phyloP scores from a whole-genome alignment of 2,797 vertebrate genomes.

The Pseudomugil tenellus region DNA sequence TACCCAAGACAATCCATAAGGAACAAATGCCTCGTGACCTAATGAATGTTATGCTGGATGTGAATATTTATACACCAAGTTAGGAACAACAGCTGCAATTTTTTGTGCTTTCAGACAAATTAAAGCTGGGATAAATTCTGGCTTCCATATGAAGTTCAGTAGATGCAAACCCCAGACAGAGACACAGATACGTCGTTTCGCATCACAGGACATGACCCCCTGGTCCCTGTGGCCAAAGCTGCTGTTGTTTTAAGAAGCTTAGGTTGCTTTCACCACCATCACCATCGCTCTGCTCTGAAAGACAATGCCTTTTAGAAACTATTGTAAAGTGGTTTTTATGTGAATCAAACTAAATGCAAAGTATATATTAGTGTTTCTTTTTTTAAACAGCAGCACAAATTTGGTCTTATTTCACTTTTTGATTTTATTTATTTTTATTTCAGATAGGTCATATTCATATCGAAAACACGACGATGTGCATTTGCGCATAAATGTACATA shows the following conservation, averaged over 20 bases:
- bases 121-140: conserved; percentile 60
- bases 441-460: too few species aligned
- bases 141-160: conserved; percentile 54
- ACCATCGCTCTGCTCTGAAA: conserved; percentile 16
- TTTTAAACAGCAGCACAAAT: conserved; percentile 82
- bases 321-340: background rate
- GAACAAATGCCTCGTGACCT: conserved; percentile 35
- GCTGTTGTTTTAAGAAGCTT: conserved; percentile 65
- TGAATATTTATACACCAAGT: conserved; percentile 20
- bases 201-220: background rate
- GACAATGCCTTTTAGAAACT: too few species aligned
- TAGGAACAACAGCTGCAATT: conserved; percentile 9
- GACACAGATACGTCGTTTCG: conserved; percentile 53
- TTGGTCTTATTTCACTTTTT: conserved; percentile 70
- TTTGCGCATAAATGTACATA: too few species aligned
- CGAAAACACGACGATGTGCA: too few species aligned
- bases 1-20: background rate
- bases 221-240: conserved; percentile 34
- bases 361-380: conserved; percentile 77
- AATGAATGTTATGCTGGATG: conserved; percentile 48
- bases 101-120: conserved; percentile 37
- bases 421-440: too few species aligned
- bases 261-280: conserved; percentile 37
- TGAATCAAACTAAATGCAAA: conserved; percentile 75
- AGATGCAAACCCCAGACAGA: conserved; percentile 69